Evolutionary conservation across 2,797 vertebrate species (phyloP), one percentile per base, ranked within the genome.

Genomic region (Tolypeutes matacus): DNA sequence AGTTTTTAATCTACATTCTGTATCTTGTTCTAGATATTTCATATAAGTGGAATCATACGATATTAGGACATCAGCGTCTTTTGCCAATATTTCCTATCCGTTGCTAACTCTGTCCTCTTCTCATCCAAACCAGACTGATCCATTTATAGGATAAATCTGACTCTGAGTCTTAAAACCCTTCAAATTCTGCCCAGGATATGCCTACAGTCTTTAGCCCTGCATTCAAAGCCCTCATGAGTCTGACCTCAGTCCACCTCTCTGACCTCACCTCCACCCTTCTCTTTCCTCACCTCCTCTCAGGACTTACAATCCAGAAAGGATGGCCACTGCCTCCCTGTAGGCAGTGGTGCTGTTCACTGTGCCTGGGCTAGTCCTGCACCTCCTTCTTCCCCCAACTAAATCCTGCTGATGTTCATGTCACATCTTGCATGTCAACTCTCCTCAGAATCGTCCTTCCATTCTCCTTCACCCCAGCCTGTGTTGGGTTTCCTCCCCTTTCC

Each of bases 71-170:
- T 64, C 25, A 58, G 21, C 10, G 7, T 17, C 34, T 78, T 89
- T 77, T 84, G 5, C 42, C 77, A 72, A 4, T 46, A 36, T 64
- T 78, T 94, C 5, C 56, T 17, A 42, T 20, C 29, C n/a, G n/a
- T n/a, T 29, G 15, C 7, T 60, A 3, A 75, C 25, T 58, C 72
- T 83, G 15, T 0, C 51, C 25, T 69, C 53, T 21, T 56, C 14
- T 49, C 25, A 11, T 62, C 29, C 70, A 46, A 20, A 29, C 49
- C 7, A 46, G 14, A 65, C 56, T 11, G n/a, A 60, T 46, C 25
- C 73, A 78, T 14, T 67, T 80, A 46, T 78, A 85, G 70, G 87
- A 13, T 29, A 58, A 85, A 27, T 86, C 27, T 86, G 91, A 81
- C 65, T 13, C 31, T 4, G 9, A 0, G 12, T 31, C 69, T 76